A percentile compares a stretch with the other conserved stretches of the same genome.
phyloP scores from a whole-genome alignment of 1,140 invertebrate genomes.

The Pseudomyrmex dendroicus region DNA sequence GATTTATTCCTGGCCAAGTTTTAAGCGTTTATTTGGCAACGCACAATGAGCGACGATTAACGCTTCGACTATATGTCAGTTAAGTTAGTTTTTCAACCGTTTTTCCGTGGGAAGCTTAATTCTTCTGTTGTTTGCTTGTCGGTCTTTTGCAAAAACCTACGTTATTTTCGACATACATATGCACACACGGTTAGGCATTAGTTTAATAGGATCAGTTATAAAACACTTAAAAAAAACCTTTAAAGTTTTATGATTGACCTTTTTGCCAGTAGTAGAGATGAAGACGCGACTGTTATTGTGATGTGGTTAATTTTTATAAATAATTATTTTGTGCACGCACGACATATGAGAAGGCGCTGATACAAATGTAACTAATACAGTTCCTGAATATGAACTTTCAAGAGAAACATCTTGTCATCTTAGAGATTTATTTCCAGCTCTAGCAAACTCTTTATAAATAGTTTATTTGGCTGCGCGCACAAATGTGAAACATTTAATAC shows the following conservation, averaged over 20 bases:
- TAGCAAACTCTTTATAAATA: conserved; percentile 52
- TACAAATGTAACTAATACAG: too few relatives aligned
- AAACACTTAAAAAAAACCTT: not conserved
- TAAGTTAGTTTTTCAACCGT: conserved; percentile 34
- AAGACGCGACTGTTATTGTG: too few relatives aligned
- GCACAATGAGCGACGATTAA: conserved; percentile 73
- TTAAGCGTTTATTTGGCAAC: conserved; percentile 56
- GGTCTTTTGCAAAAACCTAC: not conserved
- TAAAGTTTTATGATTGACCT: too few relatives aligned
- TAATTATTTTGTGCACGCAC: too few relatives aligned
- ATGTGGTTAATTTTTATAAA: too few relatives aligned
- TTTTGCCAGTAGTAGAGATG: too few relatives aligned
- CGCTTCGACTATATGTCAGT: conserved; percentile 64
- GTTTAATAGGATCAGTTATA: too few relatives aligned
- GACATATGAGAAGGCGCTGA: too few relatives aligned
- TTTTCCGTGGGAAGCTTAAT: not conserved
- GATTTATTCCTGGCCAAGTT: conserved; percentile 58
- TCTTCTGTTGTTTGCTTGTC: conserved; percentile 30
- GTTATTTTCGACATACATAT: conserved; percentile 16
- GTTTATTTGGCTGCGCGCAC: conserved; percentile 46
- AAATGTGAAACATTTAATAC: conserved; percentile 49
- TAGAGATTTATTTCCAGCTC: conserved; percentile 56
- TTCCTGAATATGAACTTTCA: not conserved
- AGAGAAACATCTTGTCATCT: conserved; percentile 37
- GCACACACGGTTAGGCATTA: not conserved